Percentiles rank a stretch among this genome's conserved stretches.
Conservation (phyloP, 1,140 invertebrate genomes). For the Drosophila parabipectinata region DNA sequence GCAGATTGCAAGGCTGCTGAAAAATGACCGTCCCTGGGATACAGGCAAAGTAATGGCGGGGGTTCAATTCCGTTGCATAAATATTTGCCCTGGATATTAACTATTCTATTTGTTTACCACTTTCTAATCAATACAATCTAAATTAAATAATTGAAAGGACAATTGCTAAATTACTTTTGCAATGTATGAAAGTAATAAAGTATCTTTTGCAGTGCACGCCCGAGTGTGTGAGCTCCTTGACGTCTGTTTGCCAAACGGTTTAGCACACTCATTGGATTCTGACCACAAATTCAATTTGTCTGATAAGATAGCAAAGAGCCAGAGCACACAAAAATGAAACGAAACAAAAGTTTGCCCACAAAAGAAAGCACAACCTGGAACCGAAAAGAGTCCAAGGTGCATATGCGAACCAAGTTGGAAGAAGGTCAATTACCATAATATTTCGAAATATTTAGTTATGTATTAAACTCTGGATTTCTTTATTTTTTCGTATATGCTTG, state of each 20-base stretch:
- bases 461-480: slow-evolving; percentile 7
- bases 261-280: slow-evolving; percentile 72
- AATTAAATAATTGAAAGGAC: not conserved
- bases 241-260: slow-evolving; percentile 73
- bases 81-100: not conserved
- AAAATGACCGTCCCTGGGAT: slow-evolving; percentile 38
- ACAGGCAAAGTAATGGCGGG: slow-evolving; percentile 1
- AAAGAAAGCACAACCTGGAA: slow-evolving; percentile 15
- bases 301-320: slow-evolving; percentile 51
- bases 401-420: slow-evolving; percentile 35
- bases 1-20: slow-evolving; percentile 41
- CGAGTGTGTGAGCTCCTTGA: slow-evolving; percentile 37
- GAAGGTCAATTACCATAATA: slow-evolving; percentile 49
- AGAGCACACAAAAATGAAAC: slow-evolving; percentile 33
- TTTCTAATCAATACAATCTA: not conserved
- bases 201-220: slow-evolving; percentile 10
- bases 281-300: slow-evolving; percentile 76
- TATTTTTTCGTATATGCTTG: slow-evolving; percentile 4
- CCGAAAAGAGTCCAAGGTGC: not conserved
- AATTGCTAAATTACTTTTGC: not conserved
- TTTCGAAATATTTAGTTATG: slow-evolving; percentile 1
- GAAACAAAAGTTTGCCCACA: slow-evolving; percentile 40
- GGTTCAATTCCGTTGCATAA: not conserved
- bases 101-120: not conserved
- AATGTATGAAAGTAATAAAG: not conserved